Base-by-base conservation (phyloP, 2,797 vertebrate species). In the Craterocephalus amniculus region DNA sequence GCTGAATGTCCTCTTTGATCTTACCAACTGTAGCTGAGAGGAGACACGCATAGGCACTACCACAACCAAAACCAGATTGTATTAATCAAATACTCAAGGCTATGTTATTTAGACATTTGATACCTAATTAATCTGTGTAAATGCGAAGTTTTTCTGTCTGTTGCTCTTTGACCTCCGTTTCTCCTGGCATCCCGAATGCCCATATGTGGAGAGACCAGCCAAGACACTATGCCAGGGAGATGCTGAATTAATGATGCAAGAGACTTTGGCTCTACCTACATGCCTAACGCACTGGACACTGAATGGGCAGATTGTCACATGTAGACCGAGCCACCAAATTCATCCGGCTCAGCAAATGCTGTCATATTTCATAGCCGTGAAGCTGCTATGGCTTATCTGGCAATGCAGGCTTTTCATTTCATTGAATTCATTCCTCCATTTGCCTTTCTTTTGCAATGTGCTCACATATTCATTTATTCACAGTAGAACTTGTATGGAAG, bases 401-500 rank as follows among this genome's bases (percentile, higher is more conserved):
- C 81, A 76, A 74, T 31, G 55, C 89, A 83, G 80, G 76, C 87
- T 79, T 85, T 90, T 89, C 80, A 79, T 84, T 89, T 81, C 58
- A 67, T 76, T 72, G 71, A 91, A 87, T 89, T 78, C 86, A 84
- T 89, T 88, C 81, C 83, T 76, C 83, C 78, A 72, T 90, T 91
- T 88, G 62, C 72, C 83, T 80, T 91, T 87, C 88, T 93, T 92
- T 93, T 85, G 80, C 83, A 59, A 60, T 54, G 69, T 79, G 77
- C 87, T 91, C 88, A 80, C 87, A 78, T 85, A 87, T 88, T 91
- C 73, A 88, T 92, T 85, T 89, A 91, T 89, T 91, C 91, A 83
- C 86, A 85, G 90, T 81, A 83, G 87, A 86, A 84, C 74, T 84
- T 72, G 58, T 76, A 83, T 81, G 31, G 70, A 75, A 81, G 88